phyloP scores from a whole-genome alignment of 2,888 invertebrate species.

The Hyppa rectilinea region DNA sequence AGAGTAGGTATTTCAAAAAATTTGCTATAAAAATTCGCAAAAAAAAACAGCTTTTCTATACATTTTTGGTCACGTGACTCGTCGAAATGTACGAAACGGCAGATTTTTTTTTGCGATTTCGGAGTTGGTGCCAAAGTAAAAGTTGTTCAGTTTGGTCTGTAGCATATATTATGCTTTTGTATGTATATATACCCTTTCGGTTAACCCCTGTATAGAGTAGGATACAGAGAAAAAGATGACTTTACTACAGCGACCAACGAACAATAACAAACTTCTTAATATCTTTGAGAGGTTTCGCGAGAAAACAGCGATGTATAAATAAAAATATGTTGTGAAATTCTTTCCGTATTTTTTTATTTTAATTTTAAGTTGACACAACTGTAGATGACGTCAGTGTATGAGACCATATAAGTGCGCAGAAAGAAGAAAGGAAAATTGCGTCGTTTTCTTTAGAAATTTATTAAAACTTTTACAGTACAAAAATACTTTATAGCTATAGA shows the following conservation, averaged over 20 bases:
- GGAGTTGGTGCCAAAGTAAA: no score
- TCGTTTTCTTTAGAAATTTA: conserved; percentile 16
- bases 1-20: no score
- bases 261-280: not conserved
- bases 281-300: not conserved
- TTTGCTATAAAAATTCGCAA: no score
- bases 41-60: no score
- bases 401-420: conserved; percentile 14
- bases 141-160: no score
- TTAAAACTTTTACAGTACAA: not conserved
- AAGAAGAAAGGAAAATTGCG: conserved; percentile 4
- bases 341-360: not conserved
- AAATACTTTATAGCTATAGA: not conserved
- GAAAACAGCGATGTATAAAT: not conserved
- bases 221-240: not conserved
- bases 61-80: no score
- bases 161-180: no score
- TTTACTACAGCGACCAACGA: not conserved
- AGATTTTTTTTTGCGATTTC: no score
- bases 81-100: no score
- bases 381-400: conserved; percentile 14
- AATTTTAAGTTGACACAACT: conserved; percentile 34
- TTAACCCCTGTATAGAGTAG: no score
- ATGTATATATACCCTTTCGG: no score
- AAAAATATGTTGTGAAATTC: conserved; percentile 7